Conservation (phyloP, 2,797 vertebrate species). For the Malacoraja senta region DNA sequence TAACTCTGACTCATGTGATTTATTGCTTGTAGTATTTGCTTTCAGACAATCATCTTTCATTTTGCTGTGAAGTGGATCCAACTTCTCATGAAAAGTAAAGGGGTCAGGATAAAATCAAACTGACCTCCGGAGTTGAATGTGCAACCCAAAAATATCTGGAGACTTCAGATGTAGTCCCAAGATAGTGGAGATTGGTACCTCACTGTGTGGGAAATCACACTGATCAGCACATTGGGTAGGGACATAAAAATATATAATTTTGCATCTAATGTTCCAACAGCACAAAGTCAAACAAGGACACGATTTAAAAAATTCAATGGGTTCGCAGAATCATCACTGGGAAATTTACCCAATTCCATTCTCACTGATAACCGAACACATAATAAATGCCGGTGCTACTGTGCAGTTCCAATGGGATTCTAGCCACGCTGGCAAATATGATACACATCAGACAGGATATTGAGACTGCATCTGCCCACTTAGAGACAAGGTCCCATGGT, state of each 20-base stretch:
- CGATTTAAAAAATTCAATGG: neutral
- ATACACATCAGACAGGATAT: neutral
- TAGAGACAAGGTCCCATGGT: neutral
- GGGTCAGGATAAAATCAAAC: neutral
- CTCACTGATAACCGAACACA: neutral
- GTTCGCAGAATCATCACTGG: neutral
- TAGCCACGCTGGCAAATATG: neutral
- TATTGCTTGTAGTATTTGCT: neutral
- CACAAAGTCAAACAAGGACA: neutral
- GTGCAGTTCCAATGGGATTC: neutral
- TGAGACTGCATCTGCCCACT: neutral
- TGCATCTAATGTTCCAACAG: neutral
- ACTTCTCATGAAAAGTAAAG: neutral
- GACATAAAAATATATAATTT: neutral
- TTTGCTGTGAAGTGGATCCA: slow-evolving; percentile 17
- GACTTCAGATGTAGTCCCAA: neutral
- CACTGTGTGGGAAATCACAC: neutral
- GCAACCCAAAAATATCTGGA: neutral
- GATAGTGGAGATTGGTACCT: neutral
- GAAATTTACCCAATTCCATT: too few species aligned
- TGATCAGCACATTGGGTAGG: neutral
- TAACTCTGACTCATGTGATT: neutral
- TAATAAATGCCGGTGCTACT: neutral
- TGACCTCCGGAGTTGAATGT: neutral
- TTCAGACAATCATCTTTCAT: slow-evolving; percentile 16